These are phyloP conservation scores for Pycnonotus jocosus DNA, from an alignment of 2,113 vertebrate genomes.

Conservation along the genomic window DNA sequence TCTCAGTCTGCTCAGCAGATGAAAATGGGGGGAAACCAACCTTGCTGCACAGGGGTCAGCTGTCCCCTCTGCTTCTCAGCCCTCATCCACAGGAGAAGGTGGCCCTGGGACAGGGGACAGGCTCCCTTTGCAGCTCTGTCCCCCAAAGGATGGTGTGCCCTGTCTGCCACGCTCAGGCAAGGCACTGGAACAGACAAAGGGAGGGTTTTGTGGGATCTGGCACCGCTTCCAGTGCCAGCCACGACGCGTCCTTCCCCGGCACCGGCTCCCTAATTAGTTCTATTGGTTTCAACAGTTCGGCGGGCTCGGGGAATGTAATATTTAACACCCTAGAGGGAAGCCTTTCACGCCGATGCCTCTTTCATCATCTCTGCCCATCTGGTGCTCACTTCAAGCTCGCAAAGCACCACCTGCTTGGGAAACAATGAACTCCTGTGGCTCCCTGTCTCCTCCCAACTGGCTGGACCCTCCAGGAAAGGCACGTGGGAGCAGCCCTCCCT, in stretches of 20 bases:
- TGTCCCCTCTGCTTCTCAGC: neutral
- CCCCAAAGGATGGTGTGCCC: accelerated
- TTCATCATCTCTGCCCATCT: slow-evolving; percentile 72
- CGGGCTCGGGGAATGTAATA: slow-evolving; percentile 55
- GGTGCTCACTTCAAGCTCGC: slow-evolving; percentile 54
- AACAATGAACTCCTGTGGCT: slow-evolving; percentile 32
- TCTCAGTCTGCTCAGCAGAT: neutral
- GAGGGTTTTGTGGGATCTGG: neutral
- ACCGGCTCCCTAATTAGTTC: slow-evolving; percentile 55
- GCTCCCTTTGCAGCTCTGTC: accelerated
- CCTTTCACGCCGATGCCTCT: slow-evolving; percentile 56
- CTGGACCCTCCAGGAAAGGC: neutral
- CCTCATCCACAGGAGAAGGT: accelerated
- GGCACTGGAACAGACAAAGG: neutral
- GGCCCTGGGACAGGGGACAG: neutral
- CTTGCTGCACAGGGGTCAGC: neutral
- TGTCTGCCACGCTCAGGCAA: accelerated
- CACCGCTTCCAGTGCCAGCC: neutral
- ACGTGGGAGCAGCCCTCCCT: neutral
- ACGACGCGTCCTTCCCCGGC: neutral
- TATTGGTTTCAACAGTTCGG: slow-evolving; percentile 55
- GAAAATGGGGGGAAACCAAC: accelerated
- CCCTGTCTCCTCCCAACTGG: neutral
- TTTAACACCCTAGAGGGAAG: slow-evolving; percentile 65
- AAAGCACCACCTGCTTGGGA: slow-evolving; percentile 54